A percentile compares a stretch with the other conserved stretches of the same genome.
Evolutionary conservation across 2,113 vertebrate genomes (phyloP).

Genomic region (Erinaceus europaeus): DNA sequence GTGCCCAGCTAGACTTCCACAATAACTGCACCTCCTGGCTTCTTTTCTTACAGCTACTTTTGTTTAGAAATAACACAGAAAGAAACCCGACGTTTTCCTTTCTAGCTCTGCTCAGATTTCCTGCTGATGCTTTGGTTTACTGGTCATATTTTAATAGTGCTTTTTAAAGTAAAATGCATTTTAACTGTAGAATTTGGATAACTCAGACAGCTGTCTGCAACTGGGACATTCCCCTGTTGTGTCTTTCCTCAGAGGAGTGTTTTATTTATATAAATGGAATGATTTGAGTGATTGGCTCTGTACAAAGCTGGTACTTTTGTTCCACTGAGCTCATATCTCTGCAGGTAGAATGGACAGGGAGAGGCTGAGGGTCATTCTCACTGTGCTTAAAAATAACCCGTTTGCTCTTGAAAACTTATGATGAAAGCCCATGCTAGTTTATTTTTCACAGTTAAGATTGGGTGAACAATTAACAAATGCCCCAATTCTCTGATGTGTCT

Average conservation of each 20-base stretch:
- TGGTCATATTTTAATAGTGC: not conserved
- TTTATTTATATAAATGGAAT: slow-evolving; percentile 7
- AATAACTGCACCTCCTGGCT: not conserved
- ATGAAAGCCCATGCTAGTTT: not conserved
- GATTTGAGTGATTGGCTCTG: not conserved
- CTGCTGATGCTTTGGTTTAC: slow-evolving; percentile 20
- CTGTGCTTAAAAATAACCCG: not conserved
- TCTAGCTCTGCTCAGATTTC: not conserved
- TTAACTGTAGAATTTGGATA: not conserved
- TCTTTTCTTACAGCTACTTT: slow-evolving; percentile 13
- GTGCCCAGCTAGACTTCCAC: not conserved
- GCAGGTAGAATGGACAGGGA: not conserved
- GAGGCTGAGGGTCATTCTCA: not conserved
- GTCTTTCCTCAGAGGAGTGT: slow-evolving; percentile 16
- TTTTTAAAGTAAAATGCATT: slow-evolving; percentile 20
- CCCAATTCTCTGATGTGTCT: not conserved
- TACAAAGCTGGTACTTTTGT: not conserved
- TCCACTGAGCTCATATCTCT: not conserved
- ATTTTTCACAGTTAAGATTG: not conserved
- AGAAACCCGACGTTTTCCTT: slow-evolving; percentile 2
- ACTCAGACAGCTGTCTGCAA: not conserved
- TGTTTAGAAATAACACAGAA: slow-evolving; percentile 29
- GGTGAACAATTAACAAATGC: not conserved
- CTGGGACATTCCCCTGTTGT: not conserved
- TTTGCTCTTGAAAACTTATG: not conserved